These are phyloP conservation scores for Hemichromis elongatus DNA, from an alignment of 2,113 vertebrate species.

Conservation along the genomic window DNA sequence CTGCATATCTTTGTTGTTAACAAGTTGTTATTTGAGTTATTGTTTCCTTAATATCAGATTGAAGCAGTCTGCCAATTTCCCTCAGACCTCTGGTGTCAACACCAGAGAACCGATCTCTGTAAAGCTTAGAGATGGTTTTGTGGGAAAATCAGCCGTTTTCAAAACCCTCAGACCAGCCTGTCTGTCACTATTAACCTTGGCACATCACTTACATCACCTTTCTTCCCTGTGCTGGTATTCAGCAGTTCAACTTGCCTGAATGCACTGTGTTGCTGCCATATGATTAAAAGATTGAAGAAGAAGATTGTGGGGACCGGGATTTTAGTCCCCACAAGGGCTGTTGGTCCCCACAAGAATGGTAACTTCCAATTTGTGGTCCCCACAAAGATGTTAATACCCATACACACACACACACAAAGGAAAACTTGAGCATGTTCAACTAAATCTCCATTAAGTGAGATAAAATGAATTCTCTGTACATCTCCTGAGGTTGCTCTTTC, in stretches of 20 bases:
- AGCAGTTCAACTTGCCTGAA: background rate
- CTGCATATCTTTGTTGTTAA: too few relatives aligned
- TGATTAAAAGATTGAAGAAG: too few relatives aligned
- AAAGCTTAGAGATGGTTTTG: background rate
- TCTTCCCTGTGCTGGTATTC: background rate
- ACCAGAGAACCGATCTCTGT: too few relatives aligned
- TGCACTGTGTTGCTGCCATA: background rate
- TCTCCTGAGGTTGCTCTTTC: constrained; percentile 20
- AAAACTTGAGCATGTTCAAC: background rate
- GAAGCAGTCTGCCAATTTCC: too few relatives aligned
- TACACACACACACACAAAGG: background rate
- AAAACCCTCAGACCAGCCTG: background rate
- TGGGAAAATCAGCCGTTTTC: background rate
- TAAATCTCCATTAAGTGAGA: constrained; percentile 24
- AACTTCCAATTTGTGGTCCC: too few relatives aligned
- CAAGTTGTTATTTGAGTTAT: too few relatives aligned
- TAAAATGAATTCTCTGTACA: constrained; percentile 26
- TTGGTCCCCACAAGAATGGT: too few relatives aligned
- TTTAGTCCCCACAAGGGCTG: too few relatives aligned
- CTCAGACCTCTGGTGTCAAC: too few relatives aligned
- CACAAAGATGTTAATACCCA: too few relatives aligned
- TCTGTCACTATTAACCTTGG: background rate
- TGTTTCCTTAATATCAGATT: too few relatives aligned
- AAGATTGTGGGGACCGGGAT: too few relatives aligned
- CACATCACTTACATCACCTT: background rate